Percentiles rank a stretch among this genome's conserved stretches.
phyloP scores from a whole-genome alignment of 2,888 invertebrate species.

The Drosophila greeni region DNA sequence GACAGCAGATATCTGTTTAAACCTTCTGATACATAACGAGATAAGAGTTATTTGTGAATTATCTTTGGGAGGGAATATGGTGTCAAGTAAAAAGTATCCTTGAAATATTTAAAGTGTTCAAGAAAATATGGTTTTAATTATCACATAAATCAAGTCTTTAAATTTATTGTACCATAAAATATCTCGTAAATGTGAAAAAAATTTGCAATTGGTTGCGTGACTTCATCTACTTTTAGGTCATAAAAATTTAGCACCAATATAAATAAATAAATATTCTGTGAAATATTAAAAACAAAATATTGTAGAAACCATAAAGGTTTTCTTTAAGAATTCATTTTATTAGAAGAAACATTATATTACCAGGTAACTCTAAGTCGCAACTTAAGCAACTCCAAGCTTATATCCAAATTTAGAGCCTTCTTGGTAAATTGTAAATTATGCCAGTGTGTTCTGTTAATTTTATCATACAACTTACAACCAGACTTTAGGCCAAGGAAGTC shows the following conservation, averaged over 20 bases:
- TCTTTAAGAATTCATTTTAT: too few relatives aligned
- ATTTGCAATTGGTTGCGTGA: background rate
- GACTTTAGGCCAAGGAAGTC: background rate
- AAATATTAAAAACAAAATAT: too few relatives aligned
- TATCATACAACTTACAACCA: background rate
- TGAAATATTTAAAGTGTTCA: background rate
- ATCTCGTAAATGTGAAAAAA: too few relatives aligned
- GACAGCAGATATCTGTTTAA: background rate
- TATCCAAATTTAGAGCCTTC: background rate
- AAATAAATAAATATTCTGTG: too few relatives aligned
- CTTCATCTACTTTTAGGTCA: background rate
- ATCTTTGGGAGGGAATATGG: background rate
- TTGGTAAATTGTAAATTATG: constrained; percentile 6
- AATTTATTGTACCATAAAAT: background rate
- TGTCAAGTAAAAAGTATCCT: background rate
- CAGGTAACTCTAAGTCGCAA: background rate
- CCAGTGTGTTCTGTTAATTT: constrained; percentile 3
- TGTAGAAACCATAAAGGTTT: too few relatives aligned
- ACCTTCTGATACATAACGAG: too few relatives aligned
- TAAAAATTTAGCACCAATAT: too few relatives aligned
- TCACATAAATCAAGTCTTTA: background rate
- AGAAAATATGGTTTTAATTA: background rate
- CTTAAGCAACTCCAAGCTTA: background rate
- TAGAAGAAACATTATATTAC: background rate
- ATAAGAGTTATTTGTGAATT: too few relatives aligned